Percentiles rank a stretch among this genome's conserved stretches.
These are phyloP conservation scores for Acrobasis suavella DNA, from an alignment of 2,888 invertebrate species.

Conservation along the genomic window DNA sequence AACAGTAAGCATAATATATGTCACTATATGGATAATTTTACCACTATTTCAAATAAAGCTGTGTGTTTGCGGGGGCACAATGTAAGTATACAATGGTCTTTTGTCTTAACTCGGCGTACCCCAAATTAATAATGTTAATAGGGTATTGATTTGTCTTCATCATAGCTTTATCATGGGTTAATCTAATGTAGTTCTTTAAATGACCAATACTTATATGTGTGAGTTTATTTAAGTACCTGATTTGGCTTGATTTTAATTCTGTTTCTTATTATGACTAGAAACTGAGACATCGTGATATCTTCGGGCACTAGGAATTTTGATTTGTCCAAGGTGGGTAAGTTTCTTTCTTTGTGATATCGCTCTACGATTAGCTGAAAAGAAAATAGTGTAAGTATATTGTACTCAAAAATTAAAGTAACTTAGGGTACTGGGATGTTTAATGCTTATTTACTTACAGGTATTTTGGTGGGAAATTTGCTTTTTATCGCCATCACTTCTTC, in stretches of 20 bases:
- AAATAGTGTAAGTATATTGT: background rate
- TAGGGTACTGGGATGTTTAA: background rate
- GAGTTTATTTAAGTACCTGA: constrained; percentile 80
- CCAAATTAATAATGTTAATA: too few species aligned
- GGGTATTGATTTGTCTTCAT: too few species aligned
- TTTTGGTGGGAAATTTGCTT: constrained; percentile 89
- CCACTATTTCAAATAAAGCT: too few species aligned
- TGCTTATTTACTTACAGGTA: constrained; percentile 84
- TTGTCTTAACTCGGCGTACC: too few species aligned
- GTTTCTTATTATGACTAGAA: constrained; percentile 88
- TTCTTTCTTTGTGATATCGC: constrained; percentile 89
- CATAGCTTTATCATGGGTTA: too few species aligned
- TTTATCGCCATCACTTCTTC: constrained; percentile 91
- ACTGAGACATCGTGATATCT: constrained; percentile 94
- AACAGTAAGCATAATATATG: too few species aligned
- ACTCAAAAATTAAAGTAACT: too few species aligned
- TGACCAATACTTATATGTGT: constrained; percentile 9
- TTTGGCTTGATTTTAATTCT: constrained; percentile 75
- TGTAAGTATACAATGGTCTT: too few species aligned
- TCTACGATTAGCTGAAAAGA: constrained; percentile 89
- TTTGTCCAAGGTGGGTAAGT: constrained; percentile 90
- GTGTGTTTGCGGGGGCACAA: too few species aligned
- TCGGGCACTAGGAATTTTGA: constrained; percentile 94
- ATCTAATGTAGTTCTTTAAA: too few species aligned
- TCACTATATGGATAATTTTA: too few species aligned